Base-by-base conservation (phyloP, 2,113 vertebrate genomes). In the Semnopithecus entellus region DNA sequence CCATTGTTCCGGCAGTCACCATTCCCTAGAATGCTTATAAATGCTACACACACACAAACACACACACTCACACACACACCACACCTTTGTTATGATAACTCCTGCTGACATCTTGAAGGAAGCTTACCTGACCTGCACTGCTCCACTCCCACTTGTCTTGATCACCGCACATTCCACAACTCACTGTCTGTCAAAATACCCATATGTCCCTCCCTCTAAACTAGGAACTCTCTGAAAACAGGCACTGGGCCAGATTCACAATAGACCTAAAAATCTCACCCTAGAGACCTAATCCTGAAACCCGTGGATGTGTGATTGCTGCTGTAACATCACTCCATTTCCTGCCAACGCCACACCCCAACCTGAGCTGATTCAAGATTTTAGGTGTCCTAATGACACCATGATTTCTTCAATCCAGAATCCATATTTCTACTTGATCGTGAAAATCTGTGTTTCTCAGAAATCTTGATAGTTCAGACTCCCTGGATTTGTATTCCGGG, bases 131-230 rank as follows among this genome's bases (percentile, higher is more conserved):
- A 52, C n/a, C 9, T 70, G 13, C 2, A 50, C 75, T 22, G 25
- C 17, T 6, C 0, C 13, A 8, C 3, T 2, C 12, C 45, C 18
- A 1, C 3, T 14, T 38, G 32, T 35, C 61, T 64, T 52, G 6
- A 57, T 38, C 25, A 38, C 14, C 4, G 27, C 2, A 17, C 32
- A 22, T 48, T n/a, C 52, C 35, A 9, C 1, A 43, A 25, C 32
- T 32, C 38, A 1, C 11, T 43, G 8, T 43, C 48, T 64, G 55
- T 50, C 18, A 18, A 8, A 55, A 45, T 25, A 8, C 3, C 43
- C 2, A 3, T 55, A 2, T 22, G 6, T 25, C 66, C 40, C 43
- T 10, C 38, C 16, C 35, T 11, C 18, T 35, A n/a, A 35, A 70
- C 30, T 10, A 2, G 11, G n/a, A 64, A 8, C 20, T 66, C 10